These are phyloP conservation scores for Pelobates cultripes DNA, from an alignment of 2,797 vertebrate genomes.

Conservation along the genomic window DNA sequence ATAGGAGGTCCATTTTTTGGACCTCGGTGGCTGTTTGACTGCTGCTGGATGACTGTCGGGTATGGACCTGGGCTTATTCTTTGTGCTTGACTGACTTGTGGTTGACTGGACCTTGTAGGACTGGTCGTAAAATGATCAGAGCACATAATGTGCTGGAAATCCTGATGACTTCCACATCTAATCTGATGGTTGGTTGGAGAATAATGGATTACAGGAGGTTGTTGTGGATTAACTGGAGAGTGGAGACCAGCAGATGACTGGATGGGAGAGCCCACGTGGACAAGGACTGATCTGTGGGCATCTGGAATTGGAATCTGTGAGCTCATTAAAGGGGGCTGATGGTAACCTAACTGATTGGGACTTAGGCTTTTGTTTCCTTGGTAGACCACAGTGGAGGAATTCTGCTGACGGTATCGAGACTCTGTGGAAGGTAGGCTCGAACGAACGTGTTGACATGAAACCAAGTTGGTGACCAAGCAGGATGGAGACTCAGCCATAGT, in stretches of 20 bases:
- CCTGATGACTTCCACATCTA: constrained; percentile 78
- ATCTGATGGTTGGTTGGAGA: constrained; percentile 88
- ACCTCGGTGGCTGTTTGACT: constrained; percentile 69
- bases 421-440: constrained; percentile 82
- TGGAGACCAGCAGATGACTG: constrained; percentile 84
- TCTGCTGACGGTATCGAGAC: constrained; percentile 87
- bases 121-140: constrained; percentile 81
- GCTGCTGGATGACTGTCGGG: constrained; percentile 92
- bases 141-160: constrained; percentile 88
- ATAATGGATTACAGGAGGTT: constrained; percentile 83
- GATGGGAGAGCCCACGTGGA: constrained; percentile 85
- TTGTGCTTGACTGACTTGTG: constrained; percentile 71
- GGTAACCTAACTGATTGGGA: constrained; percentile 80
- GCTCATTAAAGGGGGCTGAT: constrained; percentile 74
- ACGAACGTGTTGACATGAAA: constrained; percentile 88
- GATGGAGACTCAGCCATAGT: constrained; percentile 82
- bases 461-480: constrained; percentile 82
- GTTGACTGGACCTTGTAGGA: constrained; percentile 68
- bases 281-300: constrained; percentile 90
- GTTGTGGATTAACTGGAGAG: constrained; percentile 69
- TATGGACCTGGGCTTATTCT: constrained; percentile 78
- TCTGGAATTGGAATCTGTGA: constrained; percentile 76
- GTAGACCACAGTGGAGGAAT: constrained; percentile 82
- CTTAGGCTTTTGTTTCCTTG: constrained; percentile 86
- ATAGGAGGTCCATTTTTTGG: constrained; percentile 74